Evolutionary conservation across 2,888 invertebrate species (phyloP).

Genomic region (Ypsolopha sequella): DNA sequence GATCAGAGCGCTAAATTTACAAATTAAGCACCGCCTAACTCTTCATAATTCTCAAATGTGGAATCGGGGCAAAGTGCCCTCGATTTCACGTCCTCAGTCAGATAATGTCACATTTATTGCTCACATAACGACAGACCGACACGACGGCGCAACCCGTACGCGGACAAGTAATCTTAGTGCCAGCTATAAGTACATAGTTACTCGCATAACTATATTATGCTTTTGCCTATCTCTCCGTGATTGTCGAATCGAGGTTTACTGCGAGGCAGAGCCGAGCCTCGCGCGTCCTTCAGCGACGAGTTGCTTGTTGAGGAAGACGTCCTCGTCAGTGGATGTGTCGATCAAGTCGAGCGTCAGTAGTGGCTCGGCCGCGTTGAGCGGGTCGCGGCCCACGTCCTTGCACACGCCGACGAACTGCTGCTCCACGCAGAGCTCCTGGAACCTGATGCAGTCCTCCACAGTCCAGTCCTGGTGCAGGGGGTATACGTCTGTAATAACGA

Average conservation of each 20-base stretch:
- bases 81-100: too few relatives aligned
- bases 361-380: conserved; percentile 70
- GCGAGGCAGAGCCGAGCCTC: conserved; percentile 32
- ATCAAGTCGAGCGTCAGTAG: conserved; percentile 77
- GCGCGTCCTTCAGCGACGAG: conserved; percentile 75
- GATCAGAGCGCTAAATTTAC: too few relatives aligned
- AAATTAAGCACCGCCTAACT: too few relatives aligned
- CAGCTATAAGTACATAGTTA: too few relatives aligned
- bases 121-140: too few relatives aligned
- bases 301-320: conserved; percentile 75
- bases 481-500: conserved; percentile 45
- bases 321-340: conserved; percentile 77
- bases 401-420: conserved; percentile 79
- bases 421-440: conserved; percentile 78
- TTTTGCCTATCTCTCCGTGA: too few relatives aligned
- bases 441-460: conserved; percentile 79
- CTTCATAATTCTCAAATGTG: too few relatives aligned
- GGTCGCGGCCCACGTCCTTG: conserved; percentile 72
- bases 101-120: too few relatives aligned
- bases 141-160: too few relatives aligned
- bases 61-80: too few relatives aligned
- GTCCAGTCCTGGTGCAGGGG: conserved; percentile 76
- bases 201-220: too few relatives aligned
- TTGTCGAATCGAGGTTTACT: conserved; percentile 2
- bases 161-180: too few relatives aligned